These are phyloP conservation scores for Lytechinus pictus DNA, from an alignment of 35 echinoderm and acorn worm genomes.

Conservation along the genomic window DNA sequence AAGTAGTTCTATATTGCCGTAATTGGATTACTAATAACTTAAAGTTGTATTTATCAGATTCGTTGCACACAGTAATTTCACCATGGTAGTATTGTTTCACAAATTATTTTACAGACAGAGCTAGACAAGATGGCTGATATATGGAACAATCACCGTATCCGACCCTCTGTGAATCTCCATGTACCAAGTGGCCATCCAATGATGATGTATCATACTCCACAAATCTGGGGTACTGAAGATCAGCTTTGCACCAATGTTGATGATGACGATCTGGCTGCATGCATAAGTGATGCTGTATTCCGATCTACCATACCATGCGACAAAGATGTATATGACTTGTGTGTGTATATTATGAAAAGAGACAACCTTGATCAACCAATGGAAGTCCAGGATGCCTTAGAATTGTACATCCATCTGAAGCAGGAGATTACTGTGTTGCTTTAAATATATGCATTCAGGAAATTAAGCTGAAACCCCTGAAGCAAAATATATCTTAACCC, in stretches of 20 bases:
- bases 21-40: too few relatives aligned
- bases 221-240: slow-evolving; percentile 51
- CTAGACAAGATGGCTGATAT: slow-evolving; percentile 54
- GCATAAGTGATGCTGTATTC: slow-evolving; percentile 52
- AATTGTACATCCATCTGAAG: not conserved
- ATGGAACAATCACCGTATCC: slow-evolving; percentile 57
- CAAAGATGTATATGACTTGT: slow-evolving; percentile 68
- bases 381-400: not conserved
- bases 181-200: slow-evolving; percentile 54
- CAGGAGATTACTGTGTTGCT: not conserved
- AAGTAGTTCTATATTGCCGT: too few relatives aligned
- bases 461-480: too few relatives aligned
- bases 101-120: slow-evolving; percentile 44
- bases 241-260: not conserved
- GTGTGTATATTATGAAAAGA: slow-evolving; percentile 22
- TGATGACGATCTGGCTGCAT: slow-evolving; percentile 25
- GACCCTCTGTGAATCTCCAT: slow-evolving; percentile 45
- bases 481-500: too few relatives aligned
- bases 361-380: not conserved
- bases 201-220: slow-evolving; percentile 55
- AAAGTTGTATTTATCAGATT: not conserved
- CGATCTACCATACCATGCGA: slow-evolving; percentile 54
- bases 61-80: not conserved
- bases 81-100: not conserved
- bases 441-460: not conserved